phyloP scores from a whole-genome alignment of 2,113 vertebrate species.

The Python bivittatus region DNA sequence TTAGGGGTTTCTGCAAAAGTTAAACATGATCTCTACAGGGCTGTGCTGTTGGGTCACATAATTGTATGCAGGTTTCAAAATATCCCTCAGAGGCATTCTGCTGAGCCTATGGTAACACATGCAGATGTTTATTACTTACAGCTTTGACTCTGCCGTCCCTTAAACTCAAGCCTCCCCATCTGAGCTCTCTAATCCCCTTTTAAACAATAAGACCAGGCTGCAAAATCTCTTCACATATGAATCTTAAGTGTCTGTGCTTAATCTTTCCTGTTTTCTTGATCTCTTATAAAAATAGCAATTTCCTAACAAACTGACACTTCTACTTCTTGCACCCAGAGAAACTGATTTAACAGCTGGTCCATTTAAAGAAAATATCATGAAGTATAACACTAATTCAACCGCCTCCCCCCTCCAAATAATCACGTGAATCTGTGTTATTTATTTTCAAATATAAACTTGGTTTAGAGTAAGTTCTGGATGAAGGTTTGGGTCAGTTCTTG shows the following conservation, averaged over 20 bases:
- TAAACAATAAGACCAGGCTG: not conserved
- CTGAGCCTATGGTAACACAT: not conserved
- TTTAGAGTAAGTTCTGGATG: slow-evolving; percentile 36
- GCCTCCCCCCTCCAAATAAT: not conserved
- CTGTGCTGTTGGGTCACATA: not conserved
- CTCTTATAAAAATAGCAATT: slow-evolving; percentile 24
- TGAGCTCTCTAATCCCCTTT: slow-evolving; percentile 6
- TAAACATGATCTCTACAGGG: not conserved
- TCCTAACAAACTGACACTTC: not conserved
- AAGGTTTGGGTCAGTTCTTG: slow-evolving; percentile 44
- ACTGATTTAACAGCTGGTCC: slow-evolving; percentile 22
- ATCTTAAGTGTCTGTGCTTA: slow-evolving; percentile 7
- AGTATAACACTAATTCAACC: not conserved
- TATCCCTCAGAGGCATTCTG: fast-evolving
- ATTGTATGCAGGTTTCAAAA: slow-evolving; percentile 9
- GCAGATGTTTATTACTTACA: not conserved
- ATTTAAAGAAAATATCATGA: slow-evolving; percentile 23
- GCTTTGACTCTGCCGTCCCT: not conserved
- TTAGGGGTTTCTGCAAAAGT: not conserved
- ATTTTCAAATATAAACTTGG: slow-evolving; percentile 12
- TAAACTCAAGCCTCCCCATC: not conserved
- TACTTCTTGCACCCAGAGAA: slow-evolving; percentile 5
- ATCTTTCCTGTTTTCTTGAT: slow-evolving; percentile 33
- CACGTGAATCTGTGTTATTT: slow-evolving; percentile 1
- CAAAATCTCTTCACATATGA: not conserved